Conservation (phyloP, 1,140 invertebrate genomes). For the Lepidurus couesii region DNA sequence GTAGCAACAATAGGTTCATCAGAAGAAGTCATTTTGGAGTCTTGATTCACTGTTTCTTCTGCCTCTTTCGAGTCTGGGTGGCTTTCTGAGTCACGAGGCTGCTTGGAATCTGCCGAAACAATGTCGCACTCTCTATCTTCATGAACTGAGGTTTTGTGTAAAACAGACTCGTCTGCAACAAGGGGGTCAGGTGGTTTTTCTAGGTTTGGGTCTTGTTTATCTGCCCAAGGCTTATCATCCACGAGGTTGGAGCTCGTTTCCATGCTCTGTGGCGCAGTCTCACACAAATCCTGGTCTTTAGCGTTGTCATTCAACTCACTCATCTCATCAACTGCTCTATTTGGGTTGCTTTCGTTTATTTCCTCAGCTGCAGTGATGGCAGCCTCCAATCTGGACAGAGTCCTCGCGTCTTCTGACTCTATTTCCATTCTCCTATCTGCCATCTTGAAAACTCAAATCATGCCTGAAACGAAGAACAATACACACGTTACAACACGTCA, state of each 20-base stretch:
- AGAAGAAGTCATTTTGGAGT: background rate
- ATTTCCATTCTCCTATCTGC: background rate
- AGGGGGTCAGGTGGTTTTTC: background rate
- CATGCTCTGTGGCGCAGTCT: background rate
- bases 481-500: background rate
- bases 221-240: background rate
- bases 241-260: background rate
- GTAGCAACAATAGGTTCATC: background rate
- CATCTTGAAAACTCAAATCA: background rate
- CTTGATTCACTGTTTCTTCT: background rate
- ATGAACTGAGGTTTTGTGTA: background rate
- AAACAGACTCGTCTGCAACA: background rate
- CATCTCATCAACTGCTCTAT: background rate
- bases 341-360: background rate
- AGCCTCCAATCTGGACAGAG: background rate
- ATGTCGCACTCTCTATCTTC: background rate
- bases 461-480: background rate
- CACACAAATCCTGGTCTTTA: background rate
- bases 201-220: background rate
- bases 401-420: background rate
- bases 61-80: no score
- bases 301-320: background rate
- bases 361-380: slow-evolving; percentile 1
- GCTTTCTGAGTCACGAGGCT: no score
- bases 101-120: background rate